Percentiles rank a stretch among this genome's conserved stretches.
Evolutionary conservation across 37 sponge, comb jelly and placozoan species (phyloP).

Genomic region (Hexactinellida sp.): DNA sequence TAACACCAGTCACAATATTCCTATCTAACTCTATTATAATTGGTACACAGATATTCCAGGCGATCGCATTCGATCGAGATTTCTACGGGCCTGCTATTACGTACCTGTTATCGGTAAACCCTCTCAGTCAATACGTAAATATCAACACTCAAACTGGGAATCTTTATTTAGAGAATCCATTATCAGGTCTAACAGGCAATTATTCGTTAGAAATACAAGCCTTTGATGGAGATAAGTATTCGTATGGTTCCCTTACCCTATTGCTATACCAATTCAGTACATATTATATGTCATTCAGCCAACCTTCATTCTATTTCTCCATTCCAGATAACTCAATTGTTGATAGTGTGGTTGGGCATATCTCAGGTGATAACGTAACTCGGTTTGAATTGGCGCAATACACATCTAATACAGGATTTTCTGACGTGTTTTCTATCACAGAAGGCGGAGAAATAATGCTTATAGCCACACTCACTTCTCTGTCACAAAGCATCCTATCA

Average conservation of each 20-base stretch:
- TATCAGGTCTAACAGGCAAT: background rate
- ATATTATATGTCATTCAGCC: background rate
- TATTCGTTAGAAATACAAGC: background rate
- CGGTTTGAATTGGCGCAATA: background rate
- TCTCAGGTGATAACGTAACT: background rate
- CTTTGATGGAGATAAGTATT: background rate
- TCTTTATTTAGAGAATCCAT: background rate
- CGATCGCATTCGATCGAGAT: background rate
- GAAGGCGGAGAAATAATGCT: background rate
- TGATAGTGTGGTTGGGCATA: background rate
- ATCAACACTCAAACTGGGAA: background rate
- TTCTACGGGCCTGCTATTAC: background rate
- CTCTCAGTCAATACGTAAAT: background rate
- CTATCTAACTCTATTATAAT: background rate
- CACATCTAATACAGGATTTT: background rate
- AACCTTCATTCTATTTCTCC: background rate
- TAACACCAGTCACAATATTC: background rate
- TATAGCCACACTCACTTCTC: background rate
- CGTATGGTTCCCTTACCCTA: background rate
- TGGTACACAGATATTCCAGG: background rate
- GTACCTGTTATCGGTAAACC: background rate
- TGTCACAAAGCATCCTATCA: background rate
- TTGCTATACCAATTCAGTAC: background rate
- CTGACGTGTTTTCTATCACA: background rate
- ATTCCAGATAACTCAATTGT: conserved; percentile 3